Base-by-base conservation (phyloP, 2,888 invertebrate genomes). In the Eilema caniola region DNA sequence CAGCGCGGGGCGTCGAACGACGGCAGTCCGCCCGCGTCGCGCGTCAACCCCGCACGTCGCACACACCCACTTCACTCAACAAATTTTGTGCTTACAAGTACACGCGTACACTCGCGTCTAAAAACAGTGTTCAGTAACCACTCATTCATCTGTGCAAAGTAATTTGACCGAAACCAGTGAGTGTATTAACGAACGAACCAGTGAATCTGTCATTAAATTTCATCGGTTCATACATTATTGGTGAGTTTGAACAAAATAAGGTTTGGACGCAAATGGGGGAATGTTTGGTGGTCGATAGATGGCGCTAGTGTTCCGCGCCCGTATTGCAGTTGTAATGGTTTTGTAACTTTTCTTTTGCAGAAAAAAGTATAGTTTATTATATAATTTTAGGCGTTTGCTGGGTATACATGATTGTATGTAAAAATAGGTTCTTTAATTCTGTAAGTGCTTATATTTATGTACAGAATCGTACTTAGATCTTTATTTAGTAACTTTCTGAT, bases 311-410 rank as follows among this genome's bases (percentile, higher is more conserved):
- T 76, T 71, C 79, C 86, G 90, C 89, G 88, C 89, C 92, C 86
- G 89, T 92, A 91, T 90, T 93, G 93, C 93, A 92, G 92, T 88
- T 88, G 85, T 89, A 89, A 86, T 86, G 83, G 86, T 85, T 86
- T 85, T 85, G 85, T 86, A 85, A 85, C 84, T 85, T 87, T 84
- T 84, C 74, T 59, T 28, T 66, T 60, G 60, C 23, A 69, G 72
- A 80, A 77, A 82, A 81, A 56, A 31, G 3, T 37, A 80, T 84
- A 78, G 75, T 84, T 83, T 81, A 80, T 88, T 88, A 89, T 85
- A 69, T 89, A 87, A 89, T 79, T 82, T 77, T 69, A 25, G 31
- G 59, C n/a, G 41, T 16, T 25, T 14, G 0, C 16, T 24, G 37
- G 41, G 8, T 11, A 37, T 24, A 37, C 37, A 37, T 37, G n/a